phyloP scores from a whole-genome alignment of 2,888 invertebrate genomes.

The Melanostoma mellinum region DNA sequence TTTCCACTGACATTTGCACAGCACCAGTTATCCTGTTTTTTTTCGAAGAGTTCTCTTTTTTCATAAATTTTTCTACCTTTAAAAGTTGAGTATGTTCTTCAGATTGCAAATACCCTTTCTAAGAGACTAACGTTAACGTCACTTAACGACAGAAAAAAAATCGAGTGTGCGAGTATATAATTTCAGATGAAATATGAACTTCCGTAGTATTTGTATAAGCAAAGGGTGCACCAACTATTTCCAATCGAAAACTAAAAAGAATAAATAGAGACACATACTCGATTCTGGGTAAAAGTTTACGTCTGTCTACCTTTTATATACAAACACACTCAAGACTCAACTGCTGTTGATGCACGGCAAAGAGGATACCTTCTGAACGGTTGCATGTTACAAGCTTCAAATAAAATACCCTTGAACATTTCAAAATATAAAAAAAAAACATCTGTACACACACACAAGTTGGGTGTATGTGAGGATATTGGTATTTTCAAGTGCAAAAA shows the following conservation, averaged over 20 bases:
- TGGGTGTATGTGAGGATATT: no score
- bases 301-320: constrained; percentile 21
- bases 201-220: constrained; percentile 5
- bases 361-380: background rate
- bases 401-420: background rate
- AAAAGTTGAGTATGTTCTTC: constrained; percentile 29
- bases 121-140: background rate
- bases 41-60: background rate
- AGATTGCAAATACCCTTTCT: constrained; percentile 27
- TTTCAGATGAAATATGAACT: constrained; percentile 38
- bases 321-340: constrained; percentile 12
- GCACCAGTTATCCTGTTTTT: constrained; percentile 36
- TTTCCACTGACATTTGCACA: constrained; percentile 55
- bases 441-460: background rate
- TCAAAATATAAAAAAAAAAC: constrained; percentile 12
- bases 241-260: constrained; percentile 23
- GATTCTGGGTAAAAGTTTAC: constrained; percentile 6
- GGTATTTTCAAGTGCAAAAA: background rate
- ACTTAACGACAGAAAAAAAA: background rate
- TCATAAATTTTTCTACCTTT: no score
- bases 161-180: constrained; percentile 34
- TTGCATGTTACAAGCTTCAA: background rate
- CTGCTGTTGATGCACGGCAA: constrained; percentile 6
- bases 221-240: constrained; percentile 50
- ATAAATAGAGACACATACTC: background rate